Evolutionary conservation across 2,113 vertebrate genomes (phyloP).

Genomic region (Acinonyx jubatus): DNA sequence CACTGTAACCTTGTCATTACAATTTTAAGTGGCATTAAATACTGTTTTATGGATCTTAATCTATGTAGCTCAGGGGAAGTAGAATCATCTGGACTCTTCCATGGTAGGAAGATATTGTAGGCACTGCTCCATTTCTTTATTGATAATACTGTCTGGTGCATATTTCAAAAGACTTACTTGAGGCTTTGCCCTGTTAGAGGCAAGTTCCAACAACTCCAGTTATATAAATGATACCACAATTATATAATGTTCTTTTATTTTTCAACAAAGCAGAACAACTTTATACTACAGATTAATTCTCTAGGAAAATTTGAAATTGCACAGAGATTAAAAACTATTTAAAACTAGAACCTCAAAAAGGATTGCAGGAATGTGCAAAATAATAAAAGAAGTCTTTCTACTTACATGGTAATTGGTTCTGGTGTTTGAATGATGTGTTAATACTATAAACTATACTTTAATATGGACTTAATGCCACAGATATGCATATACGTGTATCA

Average conservation of each 20-base stretch:
- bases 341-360: not conserved
- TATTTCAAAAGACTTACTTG: conserved; percentile 63
- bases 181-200: conserved; percentile 26
- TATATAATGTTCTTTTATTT: conserved; percentile 58
- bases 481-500: not conserved
- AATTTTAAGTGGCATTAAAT: conserved; percentile 54
- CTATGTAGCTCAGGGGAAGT: conserved; percentile 30
- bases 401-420: not conserved
- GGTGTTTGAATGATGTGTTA: not conserved
- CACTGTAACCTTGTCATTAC: conserved; percentile 31
- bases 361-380: conserved; percentile 20
- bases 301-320: not conserved
- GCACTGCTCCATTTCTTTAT: not conserved
- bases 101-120: not conserved
- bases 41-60: conserved; percentile 32
- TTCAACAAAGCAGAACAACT: conserved; percentile 35
- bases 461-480: not conserved
- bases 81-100: conserved; percentile 1
- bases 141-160: not conserved
- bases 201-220: conserved; percentile 59
- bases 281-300: not conserved
- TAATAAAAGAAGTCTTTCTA: not conserved
- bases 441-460: not conserved
- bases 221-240: conserved; percentile 44
- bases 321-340: not conserved